Conservation (phyloP, 2,888 invertebrate genomes). For the Drosophila nr. medialis region DNA sequence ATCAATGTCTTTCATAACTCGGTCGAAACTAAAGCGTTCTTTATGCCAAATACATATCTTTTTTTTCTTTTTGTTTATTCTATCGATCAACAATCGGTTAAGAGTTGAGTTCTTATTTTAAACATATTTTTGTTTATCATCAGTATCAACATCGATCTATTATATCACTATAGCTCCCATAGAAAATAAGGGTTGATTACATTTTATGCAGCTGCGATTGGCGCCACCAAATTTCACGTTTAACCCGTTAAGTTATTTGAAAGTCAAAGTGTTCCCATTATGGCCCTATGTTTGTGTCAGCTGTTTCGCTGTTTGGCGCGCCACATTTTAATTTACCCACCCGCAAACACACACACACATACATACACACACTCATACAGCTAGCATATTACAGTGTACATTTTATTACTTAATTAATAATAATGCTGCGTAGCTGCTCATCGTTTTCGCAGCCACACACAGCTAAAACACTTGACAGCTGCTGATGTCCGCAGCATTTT, state of each 20-base stretch:
- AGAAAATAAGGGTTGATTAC: background rate
- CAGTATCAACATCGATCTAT: background rate
- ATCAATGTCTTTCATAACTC: background rate
- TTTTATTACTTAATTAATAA: constrained; percentile 74
- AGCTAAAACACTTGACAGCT: constrained; percentile 42
- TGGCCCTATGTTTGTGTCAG: constrained; percentile 22
- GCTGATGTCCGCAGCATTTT: constrained; percentile 46
- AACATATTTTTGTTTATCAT: background rate
- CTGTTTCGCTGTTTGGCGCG: constrained; percentile 26
- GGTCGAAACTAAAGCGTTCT: background rate
- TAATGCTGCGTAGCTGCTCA: constrained; percentile 52
- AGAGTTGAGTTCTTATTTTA: background rate
- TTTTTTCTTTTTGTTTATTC: background rate
- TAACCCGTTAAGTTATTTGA: background rate
- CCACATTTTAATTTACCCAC: constrained; percentile 39
- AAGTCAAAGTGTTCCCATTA: constrained; percentile 27
- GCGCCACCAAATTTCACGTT: background rate
- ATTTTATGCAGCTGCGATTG: background rate
- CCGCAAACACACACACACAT: background rate
- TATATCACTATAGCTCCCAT: background rate
- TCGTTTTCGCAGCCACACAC: constrained; percentile 19
- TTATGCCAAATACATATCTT: background rate
- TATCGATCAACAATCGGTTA: background rate
- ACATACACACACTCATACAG: background rate
- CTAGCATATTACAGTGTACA: constrained; percentile 49